These are phyloP conservation scores for Gallinago stenura DNA, from an alignment of 2,797 vertebrate genomes.

Conservation along the genomic window DNA sequence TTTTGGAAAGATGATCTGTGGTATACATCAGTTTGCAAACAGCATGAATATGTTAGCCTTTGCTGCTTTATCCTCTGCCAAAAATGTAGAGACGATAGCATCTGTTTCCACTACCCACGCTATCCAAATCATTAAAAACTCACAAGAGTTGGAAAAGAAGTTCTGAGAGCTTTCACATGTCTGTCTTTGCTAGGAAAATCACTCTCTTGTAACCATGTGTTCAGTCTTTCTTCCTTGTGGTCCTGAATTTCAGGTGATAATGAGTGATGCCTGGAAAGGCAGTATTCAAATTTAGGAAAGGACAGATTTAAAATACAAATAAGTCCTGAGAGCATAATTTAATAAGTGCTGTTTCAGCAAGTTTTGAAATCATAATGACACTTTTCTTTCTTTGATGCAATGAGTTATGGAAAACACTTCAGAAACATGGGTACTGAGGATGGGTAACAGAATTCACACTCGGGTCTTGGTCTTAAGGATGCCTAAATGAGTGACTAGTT, in stretches of 20 bases:
- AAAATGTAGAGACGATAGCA: slow-evolving; percentile 77
- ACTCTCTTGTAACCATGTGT: slow-evolving; percentile 31
- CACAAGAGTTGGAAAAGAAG: slow-evolving; percentile 70
- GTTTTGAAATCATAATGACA: not conserved
- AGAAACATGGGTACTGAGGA: not conserved
- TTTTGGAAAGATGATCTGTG: slow-evolving; percentile 78
- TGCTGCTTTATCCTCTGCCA: slow-evolving; percentile 80
- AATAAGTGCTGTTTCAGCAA: not conserved
- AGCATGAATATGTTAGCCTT: slow-evolving; percentile 80
- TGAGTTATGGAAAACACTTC: not conserved
- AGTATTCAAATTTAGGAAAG: not conserved
- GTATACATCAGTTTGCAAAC: slow-evolving; percentile 79
- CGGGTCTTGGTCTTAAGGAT: not conserved
- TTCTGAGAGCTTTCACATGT: slow-evolving; percentile 73
- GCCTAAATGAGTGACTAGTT: not conserved
- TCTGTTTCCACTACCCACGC: slow-evolving; percentile 81
- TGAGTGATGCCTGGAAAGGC: slow-evolving; percentile 20
- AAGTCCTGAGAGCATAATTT: not conserved
- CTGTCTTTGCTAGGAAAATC: slow-evolving; percentile 59
- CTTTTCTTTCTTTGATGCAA: not conserved
- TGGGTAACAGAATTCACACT: not conserved
- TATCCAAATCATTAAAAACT: slow-evolving; percentile 76
- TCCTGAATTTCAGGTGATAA: slow-evolving; percentile 51
- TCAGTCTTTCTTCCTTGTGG: slow-evolving; percentile 33
- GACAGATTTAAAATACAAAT: not conserved